Conservation (phyloP, 2,113 vertebrate species). For the Mus musculus region DNA sequence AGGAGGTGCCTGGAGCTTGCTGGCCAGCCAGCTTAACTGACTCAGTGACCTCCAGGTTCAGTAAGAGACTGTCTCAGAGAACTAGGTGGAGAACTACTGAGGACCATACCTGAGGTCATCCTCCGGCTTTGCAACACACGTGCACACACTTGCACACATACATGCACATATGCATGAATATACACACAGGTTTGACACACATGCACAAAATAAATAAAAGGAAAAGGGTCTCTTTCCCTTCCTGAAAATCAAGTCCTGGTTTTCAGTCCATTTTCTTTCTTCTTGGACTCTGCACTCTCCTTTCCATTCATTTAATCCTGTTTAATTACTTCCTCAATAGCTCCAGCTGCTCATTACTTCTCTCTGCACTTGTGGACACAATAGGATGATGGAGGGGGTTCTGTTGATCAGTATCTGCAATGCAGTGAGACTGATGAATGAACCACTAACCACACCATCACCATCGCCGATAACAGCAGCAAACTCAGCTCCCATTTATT, state of each 20-base stretch:
- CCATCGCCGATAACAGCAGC: not conserved
- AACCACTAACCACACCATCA: not conserved
- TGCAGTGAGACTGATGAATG: conserved; percentile 55
- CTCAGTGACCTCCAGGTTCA: not conserved
- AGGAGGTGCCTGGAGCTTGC: not conserved
- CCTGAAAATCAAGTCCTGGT: not conserved
- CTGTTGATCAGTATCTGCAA: conserved; percentile 48
- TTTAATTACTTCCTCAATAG: conserved; percentile 72
- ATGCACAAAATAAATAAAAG: not conserved
- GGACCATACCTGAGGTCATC: not conserved
- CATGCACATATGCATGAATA: not conserved
- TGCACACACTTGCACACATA: not conserved
- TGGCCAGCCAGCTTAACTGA: not conserved
- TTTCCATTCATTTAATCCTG: conserved; percentile 26
- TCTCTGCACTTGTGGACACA: conserved; percentile 43
- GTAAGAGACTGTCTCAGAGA: not conserved
- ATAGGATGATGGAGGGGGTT: conserved; percentile 32
- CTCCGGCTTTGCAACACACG: not conserved
- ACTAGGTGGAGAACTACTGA: not conserved
- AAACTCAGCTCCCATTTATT: conserved; percentile 18
- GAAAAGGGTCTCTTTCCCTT: not conserved
- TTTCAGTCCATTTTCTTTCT: conserved; percentile 31
- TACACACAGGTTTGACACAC: not conserved
- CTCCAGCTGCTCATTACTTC: not conserved
- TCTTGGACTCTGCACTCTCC: conserved; percentile 33